phyloP scores from a whole-genome alignment of 2,888 invertebrate genomes.

The Tipula confusa region DNA sequence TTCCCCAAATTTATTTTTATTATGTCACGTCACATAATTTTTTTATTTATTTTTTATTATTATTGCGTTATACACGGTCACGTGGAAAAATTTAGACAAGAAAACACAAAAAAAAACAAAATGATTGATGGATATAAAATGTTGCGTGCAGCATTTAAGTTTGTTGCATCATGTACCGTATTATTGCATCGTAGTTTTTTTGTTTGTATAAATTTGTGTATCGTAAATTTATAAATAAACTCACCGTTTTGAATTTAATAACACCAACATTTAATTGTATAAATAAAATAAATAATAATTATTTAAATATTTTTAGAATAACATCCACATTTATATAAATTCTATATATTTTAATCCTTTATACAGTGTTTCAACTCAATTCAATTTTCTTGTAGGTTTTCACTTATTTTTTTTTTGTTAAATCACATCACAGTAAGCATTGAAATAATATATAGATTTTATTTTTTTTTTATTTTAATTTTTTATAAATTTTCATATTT shows the following conservation, averaged over 20 bases:
- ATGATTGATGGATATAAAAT: not conserved
- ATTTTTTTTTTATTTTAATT: not conserved
- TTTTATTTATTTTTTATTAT: not conserved
- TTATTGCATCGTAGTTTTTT: not conserved
- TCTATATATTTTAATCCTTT: not conserved
- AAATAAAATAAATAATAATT: slow-evolving; percentile 1
- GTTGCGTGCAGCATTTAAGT: not conserved
- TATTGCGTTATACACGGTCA: slow-evolving; percentile 13
- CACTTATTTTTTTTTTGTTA: too few relatives aligned
- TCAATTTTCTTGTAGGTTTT: slow-evolving; percentile 12
- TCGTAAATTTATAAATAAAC: not conserved
- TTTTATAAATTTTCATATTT: not conserved
- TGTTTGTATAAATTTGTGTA: not conserved
- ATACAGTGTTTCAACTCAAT: not conserved
- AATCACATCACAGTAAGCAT: slow-evolving; percentile 3
- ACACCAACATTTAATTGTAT: slow-evolving; percentile 12
- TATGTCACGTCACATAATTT: not conserved
- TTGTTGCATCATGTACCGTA: not conserved
- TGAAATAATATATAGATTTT: not conserved
- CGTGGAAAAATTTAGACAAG: not conserved
- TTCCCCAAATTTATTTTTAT: not conserved
- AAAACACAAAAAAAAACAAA: not conserved
- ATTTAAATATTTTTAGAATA: not conserved
- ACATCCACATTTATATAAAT: not conserved
- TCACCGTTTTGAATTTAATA: not conserved